phyloP scores from a whole-genome alignment of 2,888 invertebrate genomes.

The Athalia cordata region DNA sequence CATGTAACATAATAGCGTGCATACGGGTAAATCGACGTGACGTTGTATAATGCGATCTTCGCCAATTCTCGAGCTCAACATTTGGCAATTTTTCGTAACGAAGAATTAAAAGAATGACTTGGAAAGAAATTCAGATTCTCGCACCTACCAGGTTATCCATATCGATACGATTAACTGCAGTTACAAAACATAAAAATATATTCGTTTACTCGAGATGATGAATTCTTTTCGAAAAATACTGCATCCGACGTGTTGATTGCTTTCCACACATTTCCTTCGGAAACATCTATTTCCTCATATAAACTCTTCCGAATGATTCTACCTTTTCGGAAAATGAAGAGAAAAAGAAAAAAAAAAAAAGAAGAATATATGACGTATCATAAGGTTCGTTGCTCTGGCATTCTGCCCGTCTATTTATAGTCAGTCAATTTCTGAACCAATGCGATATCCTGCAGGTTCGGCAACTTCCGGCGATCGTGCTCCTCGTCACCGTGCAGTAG shows the following conservation, averaged over 20 bases:
- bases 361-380: neutral
- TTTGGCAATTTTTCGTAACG: neutral
- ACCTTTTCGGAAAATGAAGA: neutral
- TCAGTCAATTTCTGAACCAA: constrained; percentile 16
- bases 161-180: neutral
- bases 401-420: neutral
- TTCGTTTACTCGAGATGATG: too few relatives aligned
- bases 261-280: too few relatives aligned
- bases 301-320: neutral
- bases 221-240: too few relatives aligned
- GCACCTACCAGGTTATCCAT: too few relatives aligned
- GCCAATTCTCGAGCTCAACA: too few relatives aligned
- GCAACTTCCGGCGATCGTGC: constrained; percentile 20
- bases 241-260: too few relatives aligned
- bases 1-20: too few relatives aligned
- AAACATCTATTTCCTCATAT: too few relatives aligned
- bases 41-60: too few relatives aligned
- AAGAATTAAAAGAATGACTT: neutral
- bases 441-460: neutral
- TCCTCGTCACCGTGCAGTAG: neutral
- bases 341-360: neutral
- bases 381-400: neutral
- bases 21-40: too few relatives aligned
- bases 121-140: neutral
- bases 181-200: too few relatives aligned